These are phyloP conservation scores for Channallabes apus DNA, from an alignment of 2,797 vertebrate species.

Conservation along the genomic window DNA sequence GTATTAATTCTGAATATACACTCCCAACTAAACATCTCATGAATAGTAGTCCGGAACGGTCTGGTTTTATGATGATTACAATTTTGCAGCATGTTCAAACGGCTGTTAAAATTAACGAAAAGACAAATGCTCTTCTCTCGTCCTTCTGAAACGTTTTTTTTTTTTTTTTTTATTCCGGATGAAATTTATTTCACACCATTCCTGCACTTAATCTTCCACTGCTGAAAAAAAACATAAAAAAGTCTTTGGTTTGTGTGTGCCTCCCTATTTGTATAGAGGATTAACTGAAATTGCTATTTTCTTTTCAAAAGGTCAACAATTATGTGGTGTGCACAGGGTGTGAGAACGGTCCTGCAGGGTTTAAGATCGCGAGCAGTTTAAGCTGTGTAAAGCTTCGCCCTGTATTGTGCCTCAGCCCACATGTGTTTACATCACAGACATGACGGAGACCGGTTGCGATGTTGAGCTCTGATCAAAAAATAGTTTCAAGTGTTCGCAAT, in stretches of 20 bases:
- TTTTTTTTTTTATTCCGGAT: not conserved
- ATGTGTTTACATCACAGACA: slow-evolving; percentile 29
- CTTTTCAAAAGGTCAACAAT: slow-evolving; percentile 45
- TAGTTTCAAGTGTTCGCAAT: not conserved
- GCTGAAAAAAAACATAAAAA: slow-evolving; percentile 18
- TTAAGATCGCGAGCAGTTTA: slow-evolving; percentile 27
- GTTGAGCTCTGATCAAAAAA: not conserved
- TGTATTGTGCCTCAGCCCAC: slow-evolving; percentile 10
- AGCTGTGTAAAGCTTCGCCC: slow-evolving; percentile 39
- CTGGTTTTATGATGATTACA: not conserved
- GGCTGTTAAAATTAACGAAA: slow-evolving; percentile 2
- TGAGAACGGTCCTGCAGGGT: slow-evolving; percentile 24
- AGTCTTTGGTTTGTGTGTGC: slow-evolving; percentile 41
- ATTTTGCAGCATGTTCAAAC: not conserved
- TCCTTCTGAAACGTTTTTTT: not conserved
- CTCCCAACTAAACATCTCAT: not conserved
- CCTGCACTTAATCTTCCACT: not conserved
- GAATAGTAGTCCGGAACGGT: not conserved
- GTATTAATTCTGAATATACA: not conserved
- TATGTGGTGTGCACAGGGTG: slow-evolving; percentile 38
- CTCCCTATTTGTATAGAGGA: slow-evolving; percentile 31
- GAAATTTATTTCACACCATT: not conserved
- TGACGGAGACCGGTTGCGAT: not conserved
- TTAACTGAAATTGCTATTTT: slow-evolving; percentile 41
- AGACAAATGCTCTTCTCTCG: not conserved